Percentiles rank a stretch among this genome's conserved stretches.
phyloP scores from a whole-genome alignment of 2,888 invertebrate species.

The Drosophila longiperda region DNA sequence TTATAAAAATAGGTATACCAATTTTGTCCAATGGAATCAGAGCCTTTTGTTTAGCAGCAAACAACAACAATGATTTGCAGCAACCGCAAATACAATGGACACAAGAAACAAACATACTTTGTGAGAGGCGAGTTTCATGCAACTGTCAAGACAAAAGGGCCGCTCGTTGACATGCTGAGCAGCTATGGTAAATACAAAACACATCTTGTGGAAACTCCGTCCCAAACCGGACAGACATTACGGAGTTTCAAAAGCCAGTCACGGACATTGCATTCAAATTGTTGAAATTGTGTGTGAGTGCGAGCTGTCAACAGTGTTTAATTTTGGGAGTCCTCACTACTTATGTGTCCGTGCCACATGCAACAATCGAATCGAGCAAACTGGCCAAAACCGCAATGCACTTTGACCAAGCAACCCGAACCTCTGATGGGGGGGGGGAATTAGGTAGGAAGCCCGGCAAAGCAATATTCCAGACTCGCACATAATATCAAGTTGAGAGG shows the following conservation, averaged over 20 bases:
- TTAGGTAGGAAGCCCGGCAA: slow-evolving; percentile 2
- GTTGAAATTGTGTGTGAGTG: slow-evolving; percentile 72
- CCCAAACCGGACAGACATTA: background rate
- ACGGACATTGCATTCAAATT: slow-evolving; percentile 60
- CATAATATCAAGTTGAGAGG: slow-evolving; percentile 46
- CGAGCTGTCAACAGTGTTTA: slow-evolving; percentile 81
- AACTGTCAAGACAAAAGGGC: slow-evolving; percentile 76
- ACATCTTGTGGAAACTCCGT: slow-evolving; percentile 2
- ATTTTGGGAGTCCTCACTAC: slow-evolving; percentile 64
- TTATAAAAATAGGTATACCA: slow-evolving; percentile 58
- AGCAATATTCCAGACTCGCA: slow-evolving; percentile 59
- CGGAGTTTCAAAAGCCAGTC: slow-evolving; percentile 18
- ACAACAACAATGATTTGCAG: slow-evolving; percentile 54
- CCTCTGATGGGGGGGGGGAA: slow-evolving; percentile 4
- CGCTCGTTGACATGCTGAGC: slow-evolving; percentile 61
- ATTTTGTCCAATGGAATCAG: slow-evolving; percentile 39
- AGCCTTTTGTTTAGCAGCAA: slow-evolving; percentile 56
- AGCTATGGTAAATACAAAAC: slow-evolving; percentile 49
- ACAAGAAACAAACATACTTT: slow-evolving; percentile 26
- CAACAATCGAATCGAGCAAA: slow-evolving; percentile 52
- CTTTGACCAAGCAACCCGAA: slow-evolving; percentile 60
- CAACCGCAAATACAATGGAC: slow-evolving; percentile 53
- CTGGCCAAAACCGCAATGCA: slow-evolving; percentile 74
- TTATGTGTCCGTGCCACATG: slow-evolving; percentile 65
- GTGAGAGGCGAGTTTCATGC: slow-evolving; percentile 54